Base-by-base conservation (phyloP, 2,113 vertebrate species). In the Tetrax tetrax region DNA sequence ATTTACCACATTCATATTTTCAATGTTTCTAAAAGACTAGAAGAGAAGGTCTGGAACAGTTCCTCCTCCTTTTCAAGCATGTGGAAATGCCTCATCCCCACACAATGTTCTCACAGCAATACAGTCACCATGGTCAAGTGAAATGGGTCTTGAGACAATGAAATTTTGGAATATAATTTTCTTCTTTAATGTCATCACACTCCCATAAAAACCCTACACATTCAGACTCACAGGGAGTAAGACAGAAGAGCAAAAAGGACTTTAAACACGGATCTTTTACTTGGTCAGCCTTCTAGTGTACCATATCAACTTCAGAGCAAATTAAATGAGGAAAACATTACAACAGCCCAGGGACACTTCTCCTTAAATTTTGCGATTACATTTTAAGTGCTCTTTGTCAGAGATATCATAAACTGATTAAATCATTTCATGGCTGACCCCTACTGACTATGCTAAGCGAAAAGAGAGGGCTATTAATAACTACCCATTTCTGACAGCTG, bases 401-500 rank as follows among this genome's bases (percentile, higher is more conserved):
- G 95, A 98, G 98, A 99, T 99, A 99, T 99, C 98, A 99, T 99
- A 98, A 98, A 98, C 98, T 99, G 98, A 99, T 99, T 99, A 98
- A 99, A 98, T 98, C 98, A 98, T 99, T 99, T 99, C 98, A 98
- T 98, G 98, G 98, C 98, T 98, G 98, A 99, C 98, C 99, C 98
- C 98, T 98, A 99, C 98, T 98, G 98, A 98, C 98, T 98, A 98
- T 98, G 97, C 98, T 99, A 99, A 98, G 98, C 95, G 93, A 98
- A 98, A 96, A 97, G 97, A 97, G 98, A 98, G 96, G 97, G 96
- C 98, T 98, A 99, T 99, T 99, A 99, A 98, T 98, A 98, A 99
- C 98, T 98, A 98, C 98, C 98, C 98, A 98, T 98, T 99, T 98
- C 98, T 99, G 98, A 99, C 99, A 99, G 98, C 97, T 98, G 98